Evolutionary conservation across 2,113 vertebrate genomes (phyloP).

Genomic region (Rhea pennata): DNA sequence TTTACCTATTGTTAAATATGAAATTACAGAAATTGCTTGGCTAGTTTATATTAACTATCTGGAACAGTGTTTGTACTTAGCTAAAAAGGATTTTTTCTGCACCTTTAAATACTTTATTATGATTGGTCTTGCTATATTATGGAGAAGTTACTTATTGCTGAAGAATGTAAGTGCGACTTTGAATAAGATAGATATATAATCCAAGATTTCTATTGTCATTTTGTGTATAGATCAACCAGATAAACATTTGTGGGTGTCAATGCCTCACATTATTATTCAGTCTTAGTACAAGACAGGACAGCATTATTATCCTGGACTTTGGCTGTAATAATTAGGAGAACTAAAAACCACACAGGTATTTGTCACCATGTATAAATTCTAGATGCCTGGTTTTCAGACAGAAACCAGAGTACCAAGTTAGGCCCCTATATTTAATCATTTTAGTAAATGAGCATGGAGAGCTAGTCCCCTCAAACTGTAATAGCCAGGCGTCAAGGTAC

Average conservation of each 20-base stretch:
- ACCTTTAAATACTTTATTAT: slow-evolving; percentile 26
- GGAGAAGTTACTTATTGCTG: background rate
- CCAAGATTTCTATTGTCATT: background rate
- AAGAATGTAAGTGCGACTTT: background rate
- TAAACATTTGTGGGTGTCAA: background rate
- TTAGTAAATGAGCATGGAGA: background rate
- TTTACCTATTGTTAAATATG: background rate
- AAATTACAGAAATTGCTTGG: slow-evolving; percentile 4
- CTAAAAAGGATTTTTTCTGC: background rate
- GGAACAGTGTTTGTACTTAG: background rate
- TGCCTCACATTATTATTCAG: background rate
- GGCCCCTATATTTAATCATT: background rate
- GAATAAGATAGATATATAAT: background rate
- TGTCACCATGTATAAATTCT: background rate
- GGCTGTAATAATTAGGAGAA: background rate
- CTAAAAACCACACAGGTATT: background rate
- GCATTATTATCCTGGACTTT: background rate
- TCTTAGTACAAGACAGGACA: background rate
- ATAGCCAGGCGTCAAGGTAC: background rate
- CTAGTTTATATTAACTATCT: slow-evolving; percentile 37
- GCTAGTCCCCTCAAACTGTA: background rate
- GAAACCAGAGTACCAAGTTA: background rate
- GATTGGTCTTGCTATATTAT: background rate
- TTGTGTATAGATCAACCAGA: background rate
- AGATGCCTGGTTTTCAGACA: background rate